Base-by-base conservation (phyloP, 2,113 vertebrate species). In the Leiothrix lutea region DNA sequence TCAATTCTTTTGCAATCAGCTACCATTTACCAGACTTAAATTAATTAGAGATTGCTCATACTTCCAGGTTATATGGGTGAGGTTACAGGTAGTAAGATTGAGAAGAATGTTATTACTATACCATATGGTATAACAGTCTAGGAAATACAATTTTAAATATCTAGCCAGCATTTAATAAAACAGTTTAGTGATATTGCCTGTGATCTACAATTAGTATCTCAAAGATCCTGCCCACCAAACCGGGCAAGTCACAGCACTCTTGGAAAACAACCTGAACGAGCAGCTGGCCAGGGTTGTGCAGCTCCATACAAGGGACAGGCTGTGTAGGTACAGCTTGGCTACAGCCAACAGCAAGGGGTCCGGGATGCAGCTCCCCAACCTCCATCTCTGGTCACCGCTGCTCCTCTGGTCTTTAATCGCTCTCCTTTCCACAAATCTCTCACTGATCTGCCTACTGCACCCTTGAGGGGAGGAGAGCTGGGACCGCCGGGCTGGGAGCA, bases 401-500 rank as follows among this genome's bases (percentile, higher is more conserved):
- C 5, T 9, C 36, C 19, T 24, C 19, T 9, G 47, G 1, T n/a
- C 47, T 11, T 16, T 3, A 7, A 29, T 38, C 8, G 11, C 25
- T 31, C 29, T 22, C 24, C 29, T 64, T 48, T 11, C 17, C 24
- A 5, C n/a, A 8, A 20, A 45, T 21, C 29, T 21, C 48, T 18
- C 48, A 2, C 48, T 14, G 29, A 5, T 9, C 12, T 24, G n/a
- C 19, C 15, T 2, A 0, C n/a, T 5, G n/a, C 5, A 11, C 20
- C 4, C 8, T 5, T 6, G 13, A 35, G 17, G 50, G 20, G 24
- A 22, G 29, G 13, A 11, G 65, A 19, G n/a, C 14, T 17, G 14
- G 50, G 8, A 8, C 1, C 1, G 28, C 35, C 4, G 33, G 14
- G 69, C 28, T 26, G 14, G 54, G 29, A 48, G n/a, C 22, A 6